A percentile compares a stretch with the other conserved stretches of the same genome.
Conservation (phyloP, 2,797 vertebrate species). For the Alosa sapidissima region DNA sequence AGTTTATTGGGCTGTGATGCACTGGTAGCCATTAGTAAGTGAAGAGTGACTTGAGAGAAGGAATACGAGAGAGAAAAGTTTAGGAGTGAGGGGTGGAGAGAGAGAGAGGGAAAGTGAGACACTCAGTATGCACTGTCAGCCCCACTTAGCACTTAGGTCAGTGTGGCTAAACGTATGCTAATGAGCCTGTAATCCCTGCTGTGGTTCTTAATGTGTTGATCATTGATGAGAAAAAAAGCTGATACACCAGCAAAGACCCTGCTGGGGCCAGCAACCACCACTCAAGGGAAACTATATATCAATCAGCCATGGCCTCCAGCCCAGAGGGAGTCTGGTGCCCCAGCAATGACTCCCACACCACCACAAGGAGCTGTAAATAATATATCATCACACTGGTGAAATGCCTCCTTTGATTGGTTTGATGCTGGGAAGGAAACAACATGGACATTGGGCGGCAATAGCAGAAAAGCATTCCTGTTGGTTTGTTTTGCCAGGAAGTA, state of each 20-base stretch:
- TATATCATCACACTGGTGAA: neutral
- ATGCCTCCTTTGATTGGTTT: neutral
- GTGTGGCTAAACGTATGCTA: conserved; percentile 49
- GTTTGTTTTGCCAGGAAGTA: neutral
- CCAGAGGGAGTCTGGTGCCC: neutral
- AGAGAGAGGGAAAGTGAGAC: neutral
- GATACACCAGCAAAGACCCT: neutral
- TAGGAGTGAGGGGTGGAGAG: neutral
- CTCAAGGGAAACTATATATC: neutral
- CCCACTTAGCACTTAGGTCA: conserved; percentile 42
- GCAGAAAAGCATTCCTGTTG: neutral
- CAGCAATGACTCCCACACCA: neutral
- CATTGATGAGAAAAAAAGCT: conserved; percentile 4
- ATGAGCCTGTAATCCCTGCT: conserved; percentile 40
- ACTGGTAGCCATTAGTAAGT: neutral
- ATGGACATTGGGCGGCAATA: neutral
- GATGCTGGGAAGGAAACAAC: neutral
- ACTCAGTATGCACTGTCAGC: conserved; percentile 35
- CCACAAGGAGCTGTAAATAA: neutral
- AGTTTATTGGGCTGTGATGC: neutral
- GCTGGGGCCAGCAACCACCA: neutral
- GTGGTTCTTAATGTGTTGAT: conserved; percentile 47
- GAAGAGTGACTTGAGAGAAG: neutral
- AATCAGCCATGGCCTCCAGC: neutral
- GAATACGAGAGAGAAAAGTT: neutral